Percentiles rank a stretch among this genome's conserved stretches.
Evolutionary conservation across 2,888 invertebrate genomes (phyloP).

Genomic region (Poecilobothrus nobilitatus): DNA sequence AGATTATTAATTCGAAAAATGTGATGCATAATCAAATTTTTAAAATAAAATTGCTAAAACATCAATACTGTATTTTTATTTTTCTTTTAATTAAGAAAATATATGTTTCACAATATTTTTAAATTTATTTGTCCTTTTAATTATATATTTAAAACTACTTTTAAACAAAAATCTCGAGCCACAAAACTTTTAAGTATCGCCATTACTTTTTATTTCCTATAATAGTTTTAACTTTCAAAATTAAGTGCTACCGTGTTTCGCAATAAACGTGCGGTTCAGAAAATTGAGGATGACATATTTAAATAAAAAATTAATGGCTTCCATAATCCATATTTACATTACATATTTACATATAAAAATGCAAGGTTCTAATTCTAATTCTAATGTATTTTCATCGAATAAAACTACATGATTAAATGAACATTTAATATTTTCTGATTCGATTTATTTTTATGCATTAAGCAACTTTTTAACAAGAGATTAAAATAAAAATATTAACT

Average conservation of each 20-base stretch:
- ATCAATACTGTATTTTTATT: not conserved
- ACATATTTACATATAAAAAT: no score
- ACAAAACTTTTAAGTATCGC: not conserved
- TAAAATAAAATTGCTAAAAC: not conserved
- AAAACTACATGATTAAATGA: no score
- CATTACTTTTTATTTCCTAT: not conserved
- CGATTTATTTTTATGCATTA: no score
- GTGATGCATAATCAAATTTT: not conserved
- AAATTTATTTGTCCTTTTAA: not conserved
- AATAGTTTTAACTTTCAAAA: not conserved
- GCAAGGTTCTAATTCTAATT: no score
- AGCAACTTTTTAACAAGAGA: no score
- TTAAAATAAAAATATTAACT: no score
- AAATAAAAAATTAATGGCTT: no score
- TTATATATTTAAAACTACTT: not conserved
- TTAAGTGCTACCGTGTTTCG: not conserved
- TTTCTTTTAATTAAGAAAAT: not conserved
- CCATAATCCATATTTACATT: no score
- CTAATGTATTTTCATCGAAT: no score
- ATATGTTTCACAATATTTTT: not conserved
- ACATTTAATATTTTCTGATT: no score
- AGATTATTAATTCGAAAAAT: not conserved
- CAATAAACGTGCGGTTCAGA: no score
- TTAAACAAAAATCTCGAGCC: not conserved
- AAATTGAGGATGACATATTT: no score